Evolutionary conservation across 2,888 invertebrate genomes (phyloP).

Genomic region (Parascotia fuliginaria): DNA sequence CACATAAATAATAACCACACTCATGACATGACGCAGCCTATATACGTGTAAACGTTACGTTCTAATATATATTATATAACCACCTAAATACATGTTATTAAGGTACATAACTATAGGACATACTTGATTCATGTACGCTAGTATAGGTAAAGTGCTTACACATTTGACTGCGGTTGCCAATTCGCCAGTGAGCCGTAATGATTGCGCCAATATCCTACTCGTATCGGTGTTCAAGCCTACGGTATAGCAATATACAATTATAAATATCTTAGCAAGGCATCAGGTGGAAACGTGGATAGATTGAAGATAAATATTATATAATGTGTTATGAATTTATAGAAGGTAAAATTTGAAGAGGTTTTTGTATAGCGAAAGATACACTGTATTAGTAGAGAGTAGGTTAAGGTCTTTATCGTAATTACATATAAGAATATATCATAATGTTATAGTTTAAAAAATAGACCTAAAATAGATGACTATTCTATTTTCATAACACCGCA

Average conservation of each 20-base stretch:
- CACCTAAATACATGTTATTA: background rate
- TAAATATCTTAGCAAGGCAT: background rate
- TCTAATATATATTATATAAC: background rate
- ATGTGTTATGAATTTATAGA: background rate
- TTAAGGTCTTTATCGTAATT: too few relatives aligned
- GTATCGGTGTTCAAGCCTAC: background rate
- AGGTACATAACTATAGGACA: background rate
- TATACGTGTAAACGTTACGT: background rate
- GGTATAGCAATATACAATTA: slow-evolving; percentile 3
- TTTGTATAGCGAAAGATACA: too few relatives aligned
- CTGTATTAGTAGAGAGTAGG: too few relatives aligned
- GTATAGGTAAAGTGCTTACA: background rate
- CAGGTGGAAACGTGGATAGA: background rate
- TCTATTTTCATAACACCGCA: too few relatives aligned
- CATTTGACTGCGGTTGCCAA: background rate
- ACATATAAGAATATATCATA: too few relatives aligned
- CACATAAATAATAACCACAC: too few relatives aligned
- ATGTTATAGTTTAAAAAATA: too few relatives aligned
- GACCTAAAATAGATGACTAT: too few relatives aligned
- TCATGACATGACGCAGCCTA: too few relatives aligned
- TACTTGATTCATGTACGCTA: background rate
- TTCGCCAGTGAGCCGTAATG: slow-evolving; percentile 5
- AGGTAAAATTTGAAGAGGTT: too few relatives aligned
- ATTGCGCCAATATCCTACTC: slow-evolving; percentile 10
- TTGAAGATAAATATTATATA: background rate